Evolutionary conservation across 2,113 vertebrate species (phyloP).

Genomic region (Atherinomorus stipes): DNA sequence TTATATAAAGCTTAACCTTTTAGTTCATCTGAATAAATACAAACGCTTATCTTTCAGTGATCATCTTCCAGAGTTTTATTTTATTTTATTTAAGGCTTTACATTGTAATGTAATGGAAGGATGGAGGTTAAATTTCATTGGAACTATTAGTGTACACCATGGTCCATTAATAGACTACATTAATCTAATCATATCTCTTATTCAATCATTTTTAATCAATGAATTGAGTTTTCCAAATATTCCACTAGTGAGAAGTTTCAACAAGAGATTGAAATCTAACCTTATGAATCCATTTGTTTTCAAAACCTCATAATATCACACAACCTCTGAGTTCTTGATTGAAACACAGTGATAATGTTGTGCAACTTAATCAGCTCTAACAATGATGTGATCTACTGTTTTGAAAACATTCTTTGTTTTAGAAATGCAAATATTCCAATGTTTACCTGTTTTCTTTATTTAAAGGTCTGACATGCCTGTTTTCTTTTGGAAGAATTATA

Average conservation of each 20-base stretch:
- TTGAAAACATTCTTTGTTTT: not conserved
- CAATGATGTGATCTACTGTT: not conserved
- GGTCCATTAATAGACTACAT: too few relatives aligned
- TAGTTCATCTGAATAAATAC: not conserved
- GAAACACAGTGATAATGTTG: not conserved
- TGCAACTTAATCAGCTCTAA: not conserved
- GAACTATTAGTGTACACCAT: too few relatives aligned
- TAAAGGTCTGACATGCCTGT: too few relatives aligned
- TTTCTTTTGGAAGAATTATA: too few relatives aligned
- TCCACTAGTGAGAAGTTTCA: too few relatives aligned
- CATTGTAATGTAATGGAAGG: not conserved
- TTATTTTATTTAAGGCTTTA: not conserved
- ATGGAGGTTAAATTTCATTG: not conserved
- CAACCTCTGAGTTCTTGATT: not conserved
- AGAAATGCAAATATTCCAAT: too few relatives aligned
- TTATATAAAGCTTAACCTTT: slow-evolving; percentile 1
- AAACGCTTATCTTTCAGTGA: not conserved
- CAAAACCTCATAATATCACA: not conserved
- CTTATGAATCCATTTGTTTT: not conserved
- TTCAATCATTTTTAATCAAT: too few relatives aligned
- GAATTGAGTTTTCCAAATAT: not conserved
- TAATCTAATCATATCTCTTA: too few relatives aligned
- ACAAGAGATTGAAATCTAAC: not conserved
- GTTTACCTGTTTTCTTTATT: too few relatives aligned
- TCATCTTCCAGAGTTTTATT: not conserved